Conservation (phyloP, 2,888 invertebrate genomes). For the Ornithoptera alexandrae region DNA sequence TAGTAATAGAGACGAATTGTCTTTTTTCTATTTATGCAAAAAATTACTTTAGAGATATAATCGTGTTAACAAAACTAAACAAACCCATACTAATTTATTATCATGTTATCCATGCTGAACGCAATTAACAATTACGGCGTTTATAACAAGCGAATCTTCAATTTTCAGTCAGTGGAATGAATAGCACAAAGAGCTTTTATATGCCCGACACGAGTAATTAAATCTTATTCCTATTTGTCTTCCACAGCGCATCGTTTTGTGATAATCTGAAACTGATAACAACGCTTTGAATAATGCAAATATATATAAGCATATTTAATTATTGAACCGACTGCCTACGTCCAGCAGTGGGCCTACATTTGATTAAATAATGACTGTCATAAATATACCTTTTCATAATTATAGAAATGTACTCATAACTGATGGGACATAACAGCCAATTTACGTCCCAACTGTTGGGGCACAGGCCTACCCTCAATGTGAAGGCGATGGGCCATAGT, state of each 20-base stretch:
- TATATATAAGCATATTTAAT: too few species aligned
- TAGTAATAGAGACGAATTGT: too few species aligned
- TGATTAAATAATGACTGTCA: too few species aligned
- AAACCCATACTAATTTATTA: neutral
- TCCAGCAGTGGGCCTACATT: too few species aligned
- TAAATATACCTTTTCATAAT: too few species aligned
- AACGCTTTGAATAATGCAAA: neutral
- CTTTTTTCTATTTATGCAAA: too few species aligned
- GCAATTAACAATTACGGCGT: constrained; percentile 9
- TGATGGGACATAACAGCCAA: too few species aligned
- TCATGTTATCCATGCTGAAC: neutral
- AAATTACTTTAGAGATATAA: neutral
- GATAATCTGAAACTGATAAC: constrained; percentile 5
- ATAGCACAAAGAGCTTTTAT: constrained; percentile 16
- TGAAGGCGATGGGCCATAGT: too few species aligned
- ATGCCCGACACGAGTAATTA: constrained; percentile 13
- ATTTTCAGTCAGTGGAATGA: constrained; percentile 9
- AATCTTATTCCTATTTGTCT: constrained; percentile 16
- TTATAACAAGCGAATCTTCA: constrained; percentile 7
- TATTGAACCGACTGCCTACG: too few species aligned
- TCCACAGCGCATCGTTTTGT: neutral
- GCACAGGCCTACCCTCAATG: too few species aligned
- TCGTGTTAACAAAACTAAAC: neutral
- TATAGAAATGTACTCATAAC: too few species aligned
- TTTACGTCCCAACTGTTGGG: too few species aligned